Conservation (phyloP, 2,888 invertebrate genomes). For the Clitarchus hookeri region DNA sequence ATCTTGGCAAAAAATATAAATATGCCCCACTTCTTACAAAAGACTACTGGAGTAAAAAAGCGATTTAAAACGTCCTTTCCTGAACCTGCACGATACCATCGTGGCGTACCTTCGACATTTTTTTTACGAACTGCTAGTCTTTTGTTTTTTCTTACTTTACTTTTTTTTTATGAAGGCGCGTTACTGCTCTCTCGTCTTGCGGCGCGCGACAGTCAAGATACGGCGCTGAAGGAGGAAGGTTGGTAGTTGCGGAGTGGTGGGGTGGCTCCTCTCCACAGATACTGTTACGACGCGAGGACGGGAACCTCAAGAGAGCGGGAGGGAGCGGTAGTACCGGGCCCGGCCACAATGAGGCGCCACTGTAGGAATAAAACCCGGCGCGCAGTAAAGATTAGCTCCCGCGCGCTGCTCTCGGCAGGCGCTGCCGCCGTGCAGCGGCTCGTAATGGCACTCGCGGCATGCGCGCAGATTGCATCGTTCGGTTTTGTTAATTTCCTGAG, state of each 20-base stretch:
- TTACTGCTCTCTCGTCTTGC: neutral
- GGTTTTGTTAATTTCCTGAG: slow-evolving; percentile 39
- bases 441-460: neutral
- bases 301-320: neutral
- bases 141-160: neutral
- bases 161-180: neutral
- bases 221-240: neutral
- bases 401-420: neutral
- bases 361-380: neutral
- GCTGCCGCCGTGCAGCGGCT: neutral
- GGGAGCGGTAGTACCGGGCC: neutral
- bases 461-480: slow-evolving; percentile 29
- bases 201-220: neutral
- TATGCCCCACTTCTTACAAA: neutral
- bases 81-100: neutral
- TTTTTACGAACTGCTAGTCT: neutral
- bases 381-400: slow-evolving; percentile 7
- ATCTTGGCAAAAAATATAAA: neutral
- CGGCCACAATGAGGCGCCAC: slow-evolving; percentile 14
- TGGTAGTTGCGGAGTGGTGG: no score
- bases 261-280: neutral
- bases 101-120: neutral
- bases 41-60: neutral
- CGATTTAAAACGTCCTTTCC: neutral
- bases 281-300: neutral